These are phyloP conservation scores for Thalassarche chlororhynchos DNA, from an alignment of 2,113 vertebrate species.

Conservation along the genomic window DNA sequence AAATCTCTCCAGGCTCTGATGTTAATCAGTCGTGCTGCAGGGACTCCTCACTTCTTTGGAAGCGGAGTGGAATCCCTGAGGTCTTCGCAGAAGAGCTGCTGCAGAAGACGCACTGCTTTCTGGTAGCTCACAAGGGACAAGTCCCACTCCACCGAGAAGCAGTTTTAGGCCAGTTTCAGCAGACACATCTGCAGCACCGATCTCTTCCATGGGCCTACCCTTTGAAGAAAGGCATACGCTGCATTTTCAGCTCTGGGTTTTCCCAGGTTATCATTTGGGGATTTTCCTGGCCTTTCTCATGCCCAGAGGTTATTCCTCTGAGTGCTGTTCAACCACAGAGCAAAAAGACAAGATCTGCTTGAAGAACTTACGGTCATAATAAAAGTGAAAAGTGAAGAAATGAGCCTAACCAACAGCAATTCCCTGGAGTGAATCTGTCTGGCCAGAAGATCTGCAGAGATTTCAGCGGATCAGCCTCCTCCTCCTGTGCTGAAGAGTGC, in stretches of 20 bases:
- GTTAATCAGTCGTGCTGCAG: neutral
- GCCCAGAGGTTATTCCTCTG: neutral
- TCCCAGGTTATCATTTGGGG: neutral
- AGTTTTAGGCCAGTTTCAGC: neutral
- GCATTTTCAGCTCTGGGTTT: neutral
- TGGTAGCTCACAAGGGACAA: neutral
- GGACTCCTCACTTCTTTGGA: neutral
- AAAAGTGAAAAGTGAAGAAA: neutral
- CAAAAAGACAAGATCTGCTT: neutral
- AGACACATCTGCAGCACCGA: neutral
- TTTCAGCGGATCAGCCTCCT: neutral
- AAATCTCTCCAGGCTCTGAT: neutral
- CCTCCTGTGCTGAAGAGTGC: neutral
- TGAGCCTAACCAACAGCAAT: neutral
- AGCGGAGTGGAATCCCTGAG: neutral
- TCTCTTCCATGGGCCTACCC: neutral
- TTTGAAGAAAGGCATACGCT: neutral
- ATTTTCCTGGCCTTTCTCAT: neutral
- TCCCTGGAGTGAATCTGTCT: neutral
- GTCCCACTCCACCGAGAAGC: accelerated
- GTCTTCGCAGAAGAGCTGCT: neutral
- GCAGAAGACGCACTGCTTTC: accelerated
- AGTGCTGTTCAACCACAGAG: neutral
- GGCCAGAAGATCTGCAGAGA: neutral
- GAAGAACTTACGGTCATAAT: neutral